Evolutionary conservation across 2,113 vertebrate genomes (phyloP).

Genomic region (Meriones unguiculatus): DNA sequence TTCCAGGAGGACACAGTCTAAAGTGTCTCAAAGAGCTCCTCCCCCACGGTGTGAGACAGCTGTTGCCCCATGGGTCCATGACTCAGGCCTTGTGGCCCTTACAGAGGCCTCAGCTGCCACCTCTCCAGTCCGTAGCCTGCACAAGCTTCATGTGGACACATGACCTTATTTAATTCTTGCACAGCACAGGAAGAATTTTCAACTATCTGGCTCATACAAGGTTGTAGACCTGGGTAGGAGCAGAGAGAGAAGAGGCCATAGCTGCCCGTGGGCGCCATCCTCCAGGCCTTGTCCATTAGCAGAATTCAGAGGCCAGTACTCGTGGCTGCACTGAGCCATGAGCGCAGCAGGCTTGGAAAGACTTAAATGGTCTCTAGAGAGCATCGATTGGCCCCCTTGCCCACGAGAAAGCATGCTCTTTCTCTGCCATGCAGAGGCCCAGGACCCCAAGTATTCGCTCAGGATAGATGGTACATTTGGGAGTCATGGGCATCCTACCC

Average conservation of each 20-base stretch:
- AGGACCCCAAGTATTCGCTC: too few species aligned
- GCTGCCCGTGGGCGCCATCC: not conserved
- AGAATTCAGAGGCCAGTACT: too few species aligned
- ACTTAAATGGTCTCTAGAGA: not conserved
- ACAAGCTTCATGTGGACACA: not conserved
- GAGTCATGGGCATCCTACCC: not conserved
- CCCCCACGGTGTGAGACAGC: not conserved
- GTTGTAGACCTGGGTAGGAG: not conserved
- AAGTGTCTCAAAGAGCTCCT: not conserved
- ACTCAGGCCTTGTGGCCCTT: not conserved
- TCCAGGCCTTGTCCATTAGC: not conserved
- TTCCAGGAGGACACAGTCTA: not conserved
- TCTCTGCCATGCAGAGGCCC: too few species aligned
- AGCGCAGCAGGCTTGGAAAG: too few species aligned
- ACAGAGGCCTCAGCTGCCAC: not conserved
- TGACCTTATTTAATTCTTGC: not conserved
- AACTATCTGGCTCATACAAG: not conserved
- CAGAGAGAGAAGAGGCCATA: not conserved
- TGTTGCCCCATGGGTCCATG: not conserved
- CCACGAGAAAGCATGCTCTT: not conserved
- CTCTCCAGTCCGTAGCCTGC: too few species aligned
- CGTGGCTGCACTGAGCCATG: not conserved
- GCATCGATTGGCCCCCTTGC: too few species aligned
- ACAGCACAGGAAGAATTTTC: not conserved
- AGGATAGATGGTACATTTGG: rapidly evolving